Conservation (phyloP, 2,797 vertebrate species). For the Anguilla anguilla region DNA sequence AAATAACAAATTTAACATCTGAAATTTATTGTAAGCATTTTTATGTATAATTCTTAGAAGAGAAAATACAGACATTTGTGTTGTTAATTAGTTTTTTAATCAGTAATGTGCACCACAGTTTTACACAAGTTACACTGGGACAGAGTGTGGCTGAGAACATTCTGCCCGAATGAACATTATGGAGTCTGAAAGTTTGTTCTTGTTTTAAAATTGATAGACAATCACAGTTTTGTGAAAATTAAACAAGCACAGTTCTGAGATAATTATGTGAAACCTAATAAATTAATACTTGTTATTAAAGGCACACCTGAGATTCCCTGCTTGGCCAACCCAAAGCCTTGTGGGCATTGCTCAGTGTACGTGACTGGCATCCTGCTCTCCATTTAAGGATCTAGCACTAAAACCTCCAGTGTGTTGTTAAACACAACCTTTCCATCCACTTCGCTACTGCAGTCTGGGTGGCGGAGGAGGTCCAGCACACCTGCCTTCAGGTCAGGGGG, state of each 20-base stretch:
- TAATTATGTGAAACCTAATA: neutral
- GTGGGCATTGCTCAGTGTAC: neutral
- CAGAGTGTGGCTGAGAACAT: neutral
- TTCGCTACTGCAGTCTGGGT: slow-evolving; percentile 77
- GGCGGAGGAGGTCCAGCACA: slow-evolving; percentile 76
- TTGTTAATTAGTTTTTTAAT: neutral
- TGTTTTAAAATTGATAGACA: neutral
- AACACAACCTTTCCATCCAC: slow-evolving; percentile 81
- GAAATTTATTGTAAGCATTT: too few species aligned
- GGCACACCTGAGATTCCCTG: neutral
- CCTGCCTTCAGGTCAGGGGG: slow-evolving; percentile 77
- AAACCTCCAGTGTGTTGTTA: slow-evolving; percentile 80
- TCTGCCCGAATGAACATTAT: neutral
- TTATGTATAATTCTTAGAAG: neutral
- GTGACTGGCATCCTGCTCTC: slow-evolving; percentile 1
- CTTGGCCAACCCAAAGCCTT: neutral
- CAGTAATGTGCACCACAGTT: neutral
- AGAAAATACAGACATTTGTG: neutral
- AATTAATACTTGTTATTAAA: neutral
- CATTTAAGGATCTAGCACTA: slow-evolving; percentile 70
- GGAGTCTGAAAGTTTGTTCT: neutral
- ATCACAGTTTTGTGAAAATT: neutral
- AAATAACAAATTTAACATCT: neutral
- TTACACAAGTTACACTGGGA: neutral
- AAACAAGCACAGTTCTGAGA: neutral